Percentiles rank a stretch among this genome's conserved stretches.
Conservation (phyloP, 2,888 invertebrate species). For the Epirrhoe tristata region DNA sequence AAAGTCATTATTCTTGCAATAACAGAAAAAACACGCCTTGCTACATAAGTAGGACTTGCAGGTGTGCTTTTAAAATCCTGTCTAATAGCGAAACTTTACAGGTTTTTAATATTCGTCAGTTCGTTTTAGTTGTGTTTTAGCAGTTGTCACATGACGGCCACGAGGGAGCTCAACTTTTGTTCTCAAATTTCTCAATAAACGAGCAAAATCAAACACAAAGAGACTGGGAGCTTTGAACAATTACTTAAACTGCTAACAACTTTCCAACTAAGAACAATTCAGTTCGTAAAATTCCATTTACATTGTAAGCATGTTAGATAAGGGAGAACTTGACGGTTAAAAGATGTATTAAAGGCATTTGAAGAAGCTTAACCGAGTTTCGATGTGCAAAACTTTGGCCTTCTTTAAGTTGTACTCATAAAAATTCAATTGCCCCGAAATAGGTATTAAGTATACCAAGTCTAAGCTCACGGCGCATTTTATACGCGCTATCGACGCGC, state of each 20-base stretch:
- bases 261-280: slow-evolving; percentile 41
- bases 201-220: slow-evolving; percentile 46
- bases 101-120: neutral
- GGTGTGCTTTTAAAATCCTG: too few species aligned
- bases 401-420: slow-evolving; percentile 68
- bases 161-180: slow-evolving; percentile 6
- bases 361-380: slow-evolving; percentile 49
- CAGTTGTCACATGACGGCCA: neutral
- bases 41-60: too few species aligned
- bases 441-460: neutral
- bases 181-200: slow-evolving; percentile 32
- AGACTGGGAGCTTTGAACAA: slow-evolving; percentile 46
- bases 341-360: slow-evolving; percentile 62
- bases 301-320: slow-evolving; percentile 57
- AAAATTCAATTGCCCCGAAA: slow-evolving; percentile 62
- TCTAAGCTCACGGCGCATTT: too few species aligned
- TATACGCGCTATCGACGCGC: too few species aligned
- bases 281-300: slow-evolving; percentile 58
- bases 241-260: slow-evolving; percentile 47
- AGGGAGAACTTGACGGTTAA: slow-evolving; percentile 59
- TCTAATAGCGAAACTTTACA: neutral
- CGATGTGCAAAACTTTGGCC: slow-evolving; percentile 49
- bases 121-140: neutral
- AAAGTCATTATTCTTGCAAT: too few species aligned
- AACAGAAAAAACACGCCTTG: too few species aligned